Base-by-base conservation (phyloP, 2,113 vertebrate species). In the Nothobranchius furzeri region DNA sequence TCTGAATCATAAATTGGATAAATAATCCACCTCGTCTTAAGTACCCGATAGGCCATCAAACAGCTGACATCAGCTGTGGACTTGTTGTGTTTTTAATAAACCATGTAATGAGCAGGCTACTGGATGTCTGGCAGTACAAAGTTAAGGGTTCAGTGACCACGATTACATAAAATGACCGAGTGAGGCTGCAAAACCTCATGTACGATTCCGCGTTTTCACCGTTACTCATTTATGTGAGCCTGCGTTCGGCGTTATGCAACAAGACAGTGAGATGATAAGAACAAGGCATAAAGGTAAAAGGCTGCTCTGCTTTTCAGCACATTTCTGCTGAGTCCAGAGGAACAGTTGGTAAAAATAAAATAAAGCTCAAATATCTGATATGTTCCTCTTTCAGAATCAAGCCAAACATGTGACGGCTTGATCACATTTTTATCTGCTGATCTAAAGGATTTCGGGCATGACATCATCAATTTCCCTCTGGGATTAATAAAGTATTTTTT, bases 211-310 rank as follows among this genome's bases (percentile, higher is more conserved):
- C 3, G 12, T 42, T 51, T 57, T 17, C 20, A 37, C 57, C 15
- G 43, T 50, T 52, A 62, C 49, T 63, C 53, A 13, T 62, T 37
- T 58, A 48, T 52, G 17, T 17, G 9, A 20, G 46, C 17, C 20
- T 59, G 50, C 74, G 51, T 54, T 65, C 48, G 55, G 9, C n/a
- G 12, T 83, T 85, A 15, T 20, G 50, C 52, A 82, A 84, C 46
- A 17, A 25, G 11, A 61, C 52, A 61, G 43, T 42, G 48, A 10
- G 12, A 64, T 42, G 74, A 78, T 72, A 75, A 84, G 54, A 20
- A 52, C 4, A 50, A 59, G 52, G 57, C 20, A 25, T 56, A 67
- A 71, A 73, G 79, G 74, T 80, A 72, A 76, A 62, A 17, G 56
- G 24, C 7, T 7, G 24, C 12, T 71, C 42, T 62, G 53, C 51